These are phyloP conservation scores for Oceanodroma leucorhoa DNA, from an alignment of 2,797 vertebrate species.

Conservation along the genomic window DNA sequence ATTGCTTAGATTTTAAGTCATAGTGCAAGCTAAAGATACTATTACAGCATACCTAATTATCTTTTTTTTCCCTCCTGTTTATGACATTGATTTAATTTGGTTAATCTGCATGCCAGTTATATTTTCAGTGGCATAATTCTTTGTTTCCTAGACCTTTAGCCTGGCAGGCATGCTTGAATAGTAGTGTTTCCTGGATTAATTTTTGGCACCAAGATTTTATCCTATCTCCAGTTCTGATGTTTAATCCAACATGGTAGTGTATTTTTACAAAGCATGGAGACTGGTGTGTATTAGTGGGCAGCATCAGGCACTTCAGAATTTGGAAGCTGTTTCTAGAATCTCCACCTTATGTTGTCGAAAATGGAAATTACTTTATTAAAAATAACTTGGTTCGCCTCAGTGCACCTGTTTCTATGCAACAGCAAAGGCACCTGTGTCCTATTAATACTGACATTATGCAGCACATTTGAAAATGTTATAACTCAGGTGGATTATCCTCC, in stretches of 20 bases:
- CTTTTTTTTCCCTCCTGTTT: neutral
- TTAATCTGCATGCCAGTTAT: neutral
- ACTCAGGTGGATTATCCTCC: constrained; percentile 29
- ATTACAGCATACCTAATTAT: neutral
- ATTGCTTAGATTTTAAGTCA: neutral
- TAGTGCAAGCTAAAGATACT: neutral
- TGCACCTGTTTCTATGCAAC: constrained; percentile 37
- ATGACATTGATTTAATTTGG: neutral
- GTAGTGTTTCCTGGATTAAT: constrained; percentile 33
- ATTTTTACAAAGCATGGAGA: neutral
- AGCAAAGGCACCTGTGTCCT: constrained; percentile 43
- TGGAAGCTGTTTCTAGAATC: neutral
- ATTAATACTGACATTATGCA: constrained; percentile 57
- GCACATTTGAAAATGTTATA: constrained; percentile 44
- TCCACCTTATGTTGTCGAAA: constrained; percentile 16
- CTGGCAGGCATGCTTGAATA: constrained; percentile 5
- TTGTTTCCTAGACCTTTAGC: neutral
- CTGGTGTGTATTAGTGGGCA: neutral
- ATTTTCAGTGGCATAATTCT: neutral
- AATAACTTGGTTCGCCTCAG: constrained; percentile 14
- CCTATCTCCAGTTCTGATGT: neutral
- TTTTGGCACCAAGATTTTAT: constrained; percentile 41
- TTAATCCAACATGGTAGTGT: neutral
- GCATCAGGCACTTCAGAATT: neutral
- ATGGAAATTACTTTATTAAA: constrained; percentile 47